phyloP scores from a whole-genome alignment of 2,797 vertebrate species.

The Alca torda region DNA sequence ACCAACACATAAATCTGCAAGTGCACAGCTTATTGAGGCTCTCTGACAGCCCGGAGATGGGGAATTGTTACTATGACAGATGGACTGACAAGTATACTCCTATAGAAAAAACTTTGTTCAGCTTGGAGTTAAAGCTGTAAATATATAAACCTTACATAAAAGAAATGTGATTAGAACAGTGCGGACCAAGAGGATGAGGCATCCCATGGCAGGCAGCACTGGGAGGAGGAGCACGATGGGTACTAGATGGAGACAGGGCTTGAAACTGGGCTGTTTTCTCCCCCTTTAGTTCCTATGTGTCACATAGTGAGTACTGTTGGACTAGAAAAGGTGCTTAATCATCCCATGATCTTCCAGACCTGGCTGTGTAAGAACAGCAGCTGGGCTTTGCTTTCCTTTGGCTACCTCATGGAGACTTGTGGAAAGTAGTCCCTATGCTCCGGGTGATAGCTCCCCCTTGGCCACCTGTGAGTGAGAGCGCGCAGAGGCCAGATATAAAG shows the following conservation, averaged over 20 bases:
- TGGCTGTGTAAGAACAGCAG: neutral
- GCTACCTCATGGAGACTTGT: neutral
- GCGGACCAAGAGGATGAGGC: neutral
- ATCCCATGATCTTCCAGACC: neutral
- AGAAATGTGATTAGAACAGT: neutral
- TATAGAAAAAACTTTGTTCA: constrained; percentile 31
- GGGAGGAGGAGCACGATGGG: neutral
- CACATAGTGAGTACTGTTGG: neutral
- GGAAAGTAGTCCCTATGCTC: neutral
- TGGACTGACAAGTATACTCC: constrained; percentile 40
- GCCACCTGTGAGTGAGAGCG: too few relatives aligned
- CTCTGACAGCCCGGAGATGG: neutral
- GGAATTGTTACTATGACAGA: constrained; percentile 40
- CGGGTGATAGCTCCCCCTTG: neutral
- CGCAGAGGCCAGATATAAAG: neutral
- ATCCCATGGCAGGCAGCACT: neutral
- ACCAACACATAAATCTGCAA: constrained; percentile 42
- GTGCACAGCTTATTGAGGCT: neutral
- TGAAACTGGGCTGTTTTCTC: neutral
- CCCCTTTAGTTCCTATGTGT: neutral
- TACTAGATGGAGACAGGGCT: neutral
- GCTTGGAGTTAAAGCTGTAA: constrained; percentile 21
- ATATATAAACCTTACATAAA: neutral
- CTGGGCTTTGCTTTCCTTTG: neutral
- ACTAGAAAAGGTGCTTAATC: neutral